Evolutionary conservation across 2,888 invertebrate species (phyloP).

Genomic region (Dryobotodes eremita): DNA sequence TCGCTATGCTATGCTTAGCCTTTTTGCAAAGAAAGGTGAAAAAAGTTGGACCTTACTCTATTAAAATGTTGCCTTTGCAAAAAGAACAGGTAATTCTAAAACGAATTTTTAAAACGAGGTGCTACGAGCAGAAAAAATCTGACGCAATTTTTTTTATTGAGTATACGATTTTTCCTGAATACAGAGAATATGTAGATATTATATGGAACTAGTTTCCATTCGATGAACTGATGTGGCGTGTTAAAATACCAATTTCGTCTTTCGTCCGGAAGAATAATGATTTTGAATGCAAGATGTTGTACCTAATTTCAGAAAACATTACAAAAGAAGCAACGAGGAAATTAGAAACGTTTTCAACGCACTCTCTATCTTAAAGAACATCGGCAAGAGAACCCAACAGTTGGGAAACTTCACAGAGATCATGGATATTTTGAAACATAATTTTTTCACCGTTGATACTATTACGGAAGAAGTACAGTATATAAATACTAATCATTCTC

Average conservation of each 20-base stretch:
- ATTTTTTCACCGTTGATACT: slow-evolving; percentile 83
- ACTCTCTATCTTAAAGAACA: slow-evolving; percentile 73
- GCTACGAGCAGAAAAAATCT: neutral
- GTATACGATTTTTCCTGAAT: neutral
- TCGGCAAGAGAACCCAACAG: slow-evolving; percentile 56
- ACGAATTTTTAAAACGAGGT: neutral
- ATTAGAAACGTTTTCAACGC: slow-evolving; percentile 77
- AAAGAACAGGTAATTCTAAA: neutral
- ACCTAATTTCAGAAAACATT: slow-evolving; percentile 68
- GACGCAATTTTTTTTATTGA: neutral
- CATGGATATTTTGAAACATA: slow-evolving; percentile 77
- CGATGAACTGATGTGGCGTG: neutral
- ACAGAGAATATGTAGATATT: neutral
- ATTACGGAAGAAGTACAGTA: slow-evolving; percentile 83
- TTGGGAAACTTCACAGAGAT: slow-evolving; percentile 73
- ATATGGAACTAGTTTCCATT: neutral
- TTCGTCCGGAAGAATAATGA: neutral
- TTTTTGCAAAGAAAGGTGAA: neutral
- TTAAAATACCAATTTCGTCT: neutral
- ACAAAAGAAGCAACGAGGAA: slow-evolving; percentile 71
- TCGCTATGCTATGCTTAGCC: neutral
- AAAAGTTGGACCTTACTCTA: too few species aligned
- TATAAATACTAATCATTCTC: too few species aligned
- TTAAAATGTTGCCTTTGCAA: too few species aligned
- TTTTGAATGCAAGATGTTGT: neutral